Percentiles rank a stretch among this genome's conserved stretches.
phyloP scores from a whole-genome alignment of 2,888 invertebrate species.

The Drosophila subquinaria region DNA sequence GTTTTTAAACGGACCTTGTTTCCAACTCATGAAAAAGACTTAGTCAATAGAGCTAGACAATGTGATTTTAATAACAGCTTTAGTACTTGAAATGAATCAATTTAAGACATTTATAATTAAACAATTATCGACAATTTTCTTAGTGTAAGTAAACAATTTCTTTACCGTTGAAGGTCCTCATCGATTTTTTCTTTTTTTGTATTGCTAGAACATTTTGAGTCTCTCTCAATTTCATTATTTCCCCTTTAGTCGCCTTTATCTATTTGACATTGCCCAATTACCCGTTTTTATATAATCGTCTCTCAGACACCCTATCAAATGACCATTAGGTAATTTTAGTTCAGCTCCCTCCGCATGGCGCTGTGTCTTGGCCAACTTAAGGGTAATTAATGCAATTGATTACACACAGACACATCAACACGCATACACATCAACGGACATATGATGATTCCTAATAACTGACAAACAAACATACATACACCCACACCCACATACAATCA shows the following conservation, averaged over 20 bases:
- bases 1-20: too few relatives aligned
- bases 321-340: constrained; percentile 47
- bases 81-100: neutral
- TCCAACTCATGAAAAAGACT: too few relatives aligned
- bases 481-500: constrained; percentile 21
- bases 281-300: constrained; percentile 18
- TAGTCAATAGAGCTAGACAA: neutral
- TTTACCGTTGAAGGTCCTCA: neutral
- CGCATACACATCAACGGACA: constrained; percentile 46
- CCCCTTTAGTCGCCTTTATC: too few relatives aligned
- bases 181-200: neutral
- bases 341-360: constrained; percentile 43
- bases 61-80: neutral
- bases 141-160: neutral
- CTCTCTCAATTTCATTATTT: neutral
- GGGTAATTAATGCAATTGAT: constrained; percentile 78
- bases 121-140: neutral
- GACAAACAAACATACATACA: constrained; percentile 30
- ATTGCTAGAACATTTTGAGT: neutral
- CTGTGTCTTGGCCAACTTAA: constrained; percentile 68
- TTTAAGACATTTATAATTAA: neutral
- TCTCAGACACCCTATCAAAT: constrained; percentile 22
- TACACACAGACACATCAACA: constrained; percentile 38
- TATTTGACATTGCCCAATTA: constrained; percentile 10
- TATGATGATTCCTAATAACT: constrained; percentile 79